Evolutionary conservation across 2,797 vertebrate species (phyloP).

Genomic region (Oreochromis mossambicus): DNA sequence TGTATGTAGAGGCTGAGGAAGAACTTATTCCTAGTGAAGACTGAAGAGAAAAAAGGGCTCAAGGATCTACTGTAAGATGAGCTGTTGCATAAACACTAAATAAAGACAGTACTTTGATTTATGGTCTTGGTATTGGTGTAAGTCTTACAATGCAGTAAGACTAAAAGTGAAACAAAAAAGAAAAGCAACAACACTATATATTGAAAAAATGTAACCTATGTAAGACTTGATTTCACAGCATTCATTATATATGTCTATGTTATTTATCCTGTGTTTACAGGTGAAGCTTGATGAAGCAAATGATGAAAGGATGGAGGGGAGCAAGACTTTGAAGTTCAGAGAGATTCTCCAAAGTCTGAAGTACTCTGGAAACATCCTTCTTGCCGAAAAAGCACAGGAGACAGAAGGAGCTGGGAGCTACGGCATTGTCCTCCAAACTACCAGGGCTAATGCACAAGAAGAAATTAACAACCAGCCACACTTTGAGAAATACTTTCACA

Average conservation of each 20-base stretch:
- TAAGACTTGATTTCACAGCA: not conserved
- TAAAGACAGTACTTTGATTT: slow-evolving; percentile 15
- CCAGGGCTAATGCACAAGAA: not conserved
- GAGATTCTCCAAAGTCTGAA: not conserved
- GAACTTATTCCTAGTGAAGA: slow-evolving; percentile 24
- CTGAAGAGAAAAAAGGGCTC: not conserved
- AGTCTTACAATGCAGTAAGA: not conserved
- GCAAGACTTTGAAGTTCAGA: not conserved
- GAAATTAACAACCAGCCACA: not conserved
- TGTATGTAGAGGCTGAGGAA: slow-evolving; percentile 13
- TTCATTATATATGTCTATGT: not conserved
- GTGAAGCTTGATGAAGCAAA: not conserved
- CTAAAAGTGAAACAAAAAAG: not conserved
- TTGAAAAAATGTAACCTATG: not conserved
- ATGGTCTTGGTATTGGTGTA: not conserved
- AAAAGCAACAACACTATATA: not conserved
- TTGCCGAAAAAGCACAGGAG: not conserved
- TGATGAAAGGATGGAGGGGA: not conserved
- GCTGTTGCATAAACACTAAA: not conserved
- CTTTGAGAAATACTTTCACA: not conserved
- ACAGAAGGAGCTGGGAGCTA: not conserved
- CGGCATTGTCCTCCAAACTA: not conserved
- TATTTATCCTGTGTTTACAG: not conserved
- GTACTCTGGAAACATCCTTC: not conserved
- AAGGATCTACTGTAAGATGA: not conserved